phyloP scores from a whole-genome alignment of 2,797 vertebrate species.

The Periparus ater region DNA sequence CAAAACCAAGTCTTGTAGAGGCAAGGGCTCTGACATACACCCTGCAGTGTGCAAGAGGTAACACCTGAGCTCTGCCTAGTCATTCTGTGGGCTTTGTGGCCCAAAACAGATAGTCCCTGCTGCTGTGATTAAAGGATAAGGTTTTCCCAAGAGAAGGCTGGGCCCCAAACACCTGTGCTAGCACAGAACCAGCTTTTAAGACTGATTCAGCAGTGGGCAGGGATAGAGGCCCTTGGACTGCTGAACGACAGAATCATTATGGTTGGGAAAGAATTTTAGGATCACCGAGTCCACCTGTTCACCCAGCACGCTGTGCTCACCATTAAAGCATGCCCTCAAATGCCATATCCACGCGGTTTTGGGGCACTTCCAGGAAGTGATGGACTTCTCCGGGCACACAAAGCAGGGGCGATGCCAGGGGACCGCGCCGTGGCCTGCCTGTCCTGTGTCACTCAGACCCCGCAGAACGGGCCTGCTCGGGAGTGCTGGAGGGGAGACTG shows the following conservation, averaged over 20 bases:
- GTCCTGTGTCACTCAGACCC: fast-evolving
- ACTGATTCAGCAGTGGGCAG: background rate
- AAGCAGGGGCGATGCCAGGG: too few species aligned
- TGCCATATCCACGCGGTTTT: background rate
- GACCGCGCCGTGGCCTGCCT: background rate
- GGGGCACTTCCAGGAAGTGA: background rate
- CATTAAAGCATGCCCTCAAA: background rate
- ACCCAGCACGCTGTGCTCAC: background rate
- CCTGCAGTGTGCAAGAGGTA: too few species aligned
- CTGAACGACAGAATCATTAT: background rate
- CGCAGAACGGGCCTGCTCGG: background rate
- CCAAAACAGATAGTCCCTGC: background rate
- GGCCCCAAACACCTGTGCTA: background rate
- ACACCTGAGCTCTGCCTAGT: too few species aligned
- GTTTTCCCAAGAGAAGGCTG: background rate
- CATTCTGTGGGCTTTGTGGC: background rate
- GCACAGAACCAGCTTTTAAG: background rate
- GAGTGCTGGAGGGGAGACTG: fast-evolving
- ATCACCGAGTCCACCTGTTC: background rate
- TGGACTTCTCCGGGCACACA: background rate
- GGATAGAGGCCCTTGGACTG: fast-evolving
- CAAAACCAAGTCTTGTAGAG: background rate
- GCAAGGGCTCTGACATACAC: background rate
- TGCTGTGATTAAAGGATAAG: too few species aligned
- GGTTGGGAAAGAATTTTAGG: background rate